phyloP scores from a whole-genome alignment of 2,888 invertebrate genomes.

The Timema cristinae region DNA sequence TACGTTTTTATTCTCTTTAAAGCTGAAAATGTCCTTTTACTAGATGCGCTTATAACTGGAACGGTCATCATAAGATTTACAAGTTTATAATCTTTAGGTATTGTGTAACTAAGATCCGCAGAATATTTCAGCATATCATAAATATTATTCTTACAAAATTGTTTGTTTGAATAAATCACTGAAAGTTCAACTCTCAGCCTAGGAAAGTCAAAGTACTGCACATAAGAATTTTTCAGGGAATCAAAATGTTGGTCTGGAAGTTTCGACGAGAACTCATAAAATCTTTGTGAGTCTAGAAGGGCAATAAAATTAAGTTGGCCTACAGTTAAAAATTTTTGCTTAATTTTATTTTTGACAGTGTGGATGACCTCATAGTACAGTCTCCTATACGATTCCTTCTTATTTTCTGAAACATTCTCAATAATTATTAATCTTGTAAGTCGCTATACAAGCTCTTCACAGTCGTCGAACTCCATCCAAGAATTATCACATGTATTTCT shows the following conservation, averaged over 20 bases:
- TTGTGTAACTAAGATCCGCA: background rate
- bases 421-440: background rate
- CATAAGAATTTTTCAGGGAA: background rate
- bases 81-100: slow-evolving; percentile 14
- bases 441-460: background rate
- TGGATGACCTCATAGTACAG: slow-evolving; percentile 13
- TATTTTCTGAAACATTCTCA: slow-evolving; percentile 10
- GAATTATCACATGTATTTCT: background rate
- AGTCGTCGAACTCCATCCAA: background rate
- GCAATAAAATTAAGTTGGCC: slow-evolving; percentile 4
- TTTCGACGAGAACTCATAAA: background rate
- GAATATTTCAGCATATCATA: slow-evolving; percentile 16
- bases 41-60: background rate
- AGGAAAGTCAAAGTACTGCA: slow-evolving; percentile 9
- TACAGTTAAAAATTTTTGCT: slow-evolving; percentile 11
- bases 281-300: background rate
- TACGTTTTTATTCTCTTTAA: slow-evolving; percentile 15
- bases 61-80: background rate
- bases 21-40: slow-evolving; percentile 7
- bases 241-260: background rate
- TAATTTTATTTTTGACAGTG: slow-evolving; percentile 12
- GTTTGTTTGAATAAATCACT: background rate
- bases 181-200: slow-evolving; percentile 16
- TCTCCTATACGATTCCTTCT: slow-evolving; percentile 4
- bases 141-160: background rate